These are phyloP conservation scores for Acronicta aceris DNA, from an alignment of 2,888 invertebrate species.

Conservation along the genomic window DNA sequence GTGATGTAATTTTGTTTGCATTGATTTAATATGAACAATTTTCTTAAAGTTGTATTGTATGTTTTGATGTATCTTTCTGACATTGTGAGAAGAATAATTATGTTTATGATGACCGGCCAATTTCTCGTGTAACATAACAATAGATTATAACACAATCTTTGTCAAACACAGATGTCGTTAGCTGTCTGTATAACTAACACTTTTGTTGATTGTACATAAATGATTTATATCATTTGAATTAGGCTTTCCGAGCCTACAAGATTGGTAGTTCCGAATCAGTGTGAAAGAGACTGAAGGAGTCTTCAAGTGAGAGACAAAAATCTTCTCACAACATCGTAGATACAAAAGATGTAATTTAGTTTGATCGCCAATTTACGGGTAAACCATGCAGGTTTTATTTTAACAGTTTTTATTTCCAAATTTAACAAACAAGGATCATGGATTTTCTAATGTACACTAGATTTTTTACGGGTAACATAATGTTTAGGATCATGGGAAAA, in stretches of 20 bases:
- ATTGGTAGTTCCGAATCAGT: too few relatives aligned
- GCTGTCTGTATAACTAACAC: too few relatives aligned
- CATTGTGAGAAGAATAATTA: constrained; percentile 4
- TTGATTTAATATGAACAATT: background rate
- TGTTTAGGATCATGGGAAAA: background rate
- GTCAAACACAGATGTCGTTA: too few relatives aligned
- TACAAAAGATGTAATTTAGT: background rate
- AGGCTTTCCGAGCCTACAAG: too few relatives aligned
- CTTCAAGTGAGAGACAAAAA: background rate
- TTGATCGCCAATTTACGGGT: constrained; percentile 38
- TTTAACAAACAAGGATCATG: constrained; percentile 19
- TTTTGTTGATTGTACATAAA: too few relatives aligned
- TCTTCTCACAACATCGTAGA: constrained; percentile 21
- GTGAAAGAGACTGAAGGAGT: too few relatives aligned
- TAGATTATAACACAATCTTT: too few relatives aligned
- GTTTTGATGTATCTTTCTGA: constrained; percentile 4
- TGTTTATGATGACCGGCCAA: too few relatives aligned
- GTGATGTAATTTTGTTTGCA: too few relatives aligned
- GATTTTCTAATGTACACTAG: constrained; percentile 35
- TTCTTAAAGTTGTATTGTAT: background rate
- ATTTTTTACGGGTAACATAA: constrained; percentile 7
- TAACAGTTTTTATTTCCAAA: background rate
- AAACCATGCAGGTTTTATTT: constrained; percentile 49
- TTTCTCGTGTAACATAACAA: too few relatives aligned
- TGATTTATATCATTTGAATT: too few relatives aligned